Percentiles rank a stretch among this genome's conserved stretches.
phyloP scores from a whole-genome alignment of 2,113 vertebrate species.

The Coturnix japonica region DNA sequence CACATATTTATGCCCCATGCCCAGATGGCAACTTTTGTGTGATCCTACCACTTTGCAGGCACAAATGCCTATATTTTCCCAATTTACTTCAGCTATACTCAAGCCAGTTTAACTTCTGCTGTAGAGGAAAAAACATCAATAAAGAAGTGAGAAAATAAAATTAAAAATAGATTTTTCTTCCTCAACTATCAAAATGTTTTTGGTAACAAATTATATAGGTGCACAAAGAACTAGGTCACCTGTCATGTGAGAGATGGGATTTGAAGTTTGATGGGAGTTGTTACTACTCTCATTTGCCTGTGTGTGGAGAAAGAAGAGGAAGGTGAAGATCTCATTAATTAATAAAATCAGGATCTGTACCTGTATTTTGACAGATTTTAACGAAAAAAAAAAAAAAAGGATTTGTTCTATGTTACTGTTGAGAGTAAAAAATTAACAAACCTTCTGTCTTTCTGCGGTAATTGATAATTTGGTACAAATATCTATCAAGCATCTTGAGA shows the following conservation, averaged over 20 bases:
- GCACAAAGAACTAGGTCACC: neutral
- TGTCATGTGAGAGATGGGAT: neutral
- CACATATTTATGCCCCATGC: neutral
- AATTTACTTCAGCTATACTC: neutral
- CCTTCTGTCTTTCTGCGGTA: neutral
- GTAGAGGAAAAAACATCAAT: neutral
- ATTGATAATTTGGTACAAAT: neutral
- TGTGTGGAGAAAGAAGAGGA: neutral
- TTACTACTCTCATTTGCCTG: neutral
- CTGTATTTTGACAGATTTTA: neutral
- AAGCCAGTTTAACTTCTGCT: neutral
- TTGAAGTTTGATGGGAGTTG: neutral
- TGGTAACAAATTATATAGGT: neutral
- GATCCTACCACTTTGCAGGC: neutral
- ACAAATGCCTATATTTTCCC: neutral
- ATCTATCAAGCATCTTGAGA: neutral
- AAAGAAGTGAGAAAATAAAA: neutral
- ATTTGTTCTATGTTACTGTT: neutral
- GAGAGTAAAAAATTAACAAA: neutral
- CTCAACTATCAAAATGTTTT: neutral
- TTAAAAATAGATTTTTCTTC: neutral
- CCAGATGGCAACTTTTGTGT: neutral
- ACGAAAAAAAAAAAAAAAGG: neutral
- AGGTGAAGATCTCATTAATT: neutral
- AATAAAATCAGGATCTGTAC: neutral